Base-by-base conservation (phyloP, 2,888 invertebrate genomes). In the Napeogenes inachia region DNA sequence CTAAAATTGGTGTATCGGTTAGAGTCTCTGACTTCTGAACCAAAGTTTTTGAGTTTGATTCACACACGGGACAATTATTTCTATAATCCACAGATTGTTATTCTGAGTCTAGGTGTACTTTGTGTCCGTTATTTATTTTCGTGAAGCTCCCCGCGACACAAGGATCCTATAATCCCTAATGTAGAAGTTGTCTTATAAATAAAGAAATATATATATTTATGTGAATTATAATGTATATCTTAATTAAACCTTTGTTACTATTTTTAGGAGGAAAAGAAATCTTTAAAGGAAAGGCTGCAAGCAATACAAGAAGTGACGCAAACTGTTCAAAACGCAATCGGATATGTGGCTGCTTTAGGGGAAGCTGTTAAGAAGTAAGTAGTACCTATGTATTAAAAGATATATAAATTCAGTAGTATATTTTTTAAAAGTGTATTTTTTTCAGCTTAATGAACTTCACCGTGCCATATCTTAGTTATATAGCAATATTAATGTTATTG, bases 221-320 rank as follows among this genome's bases (percentile, higher is more conserved):
- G 21, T 21, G 1, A 21, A 21, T 21, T 21, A 21, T 21, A 21
- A 50, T 3, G 50, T 47, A n/a, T 2, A 12, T 30, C 21, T 4
- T 58, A 4, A 47, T 35, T 12, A 13, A 6, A 13, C 47, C 13
- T 2, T 58, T 13, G 35, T 21, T 53, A 3, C 4, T 47, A 8
- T 42, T 81, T 73, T n/a, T 75, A 96, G 95, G 98, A 98, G 83
- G 98, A 98, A 81, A 98, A 98, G 83, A 98, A 98, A 87, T 96
- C 97, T 71, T 91, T 99, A 60, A 97, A 98, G 80, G 98, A 98
- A 82, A 93, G 97, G 65, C 86, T 99, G 53, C 97, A 97, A 84
- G 96, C 98, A 3, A 97, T 99, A 72, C 99, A 99, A 83, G 99
- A 99, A 85, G 98, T 99, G 3, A 98, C 99, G 21, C 96, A 98